phyloP scores from a whole-genome alignment of 2,797 vertebrate genomes.

The Tinamus major region DNA sequence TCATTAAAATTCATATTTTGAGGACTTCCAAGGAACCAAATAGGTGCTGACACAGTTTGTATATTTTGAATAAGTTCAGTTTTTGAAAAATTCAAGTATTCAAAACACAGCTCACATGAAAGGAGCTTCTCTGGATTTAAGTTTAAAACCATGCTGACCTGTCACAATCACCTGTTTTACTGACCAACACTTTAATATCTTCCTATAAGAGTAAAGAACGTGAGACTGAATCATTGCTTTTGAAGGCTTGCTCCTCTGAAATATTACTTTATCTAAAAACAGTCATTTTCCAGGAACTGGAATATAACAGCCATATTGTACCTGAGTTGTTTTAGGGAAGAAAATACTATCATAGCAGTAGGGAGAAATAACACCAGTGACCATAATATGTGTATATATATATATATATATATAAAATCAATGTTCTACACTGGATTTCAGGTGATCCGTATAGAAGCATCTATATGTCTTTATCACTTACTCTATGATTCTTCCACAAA shows the following conservation, averaged over 20 bases:
- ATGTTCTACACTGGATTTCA: slow-evolving; percentile 18
- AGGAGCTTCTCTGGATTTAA: rapidly evolving
- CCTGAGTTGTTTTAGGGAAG: neutral
- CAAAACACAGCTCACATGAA: neutral
- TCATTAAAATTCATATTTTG: neutral
- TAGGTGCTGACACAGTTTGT: neutral
- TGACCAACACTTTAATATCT: neutral
- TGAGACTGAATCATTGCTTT: neutral
- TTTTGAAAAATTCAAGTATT: neutral
- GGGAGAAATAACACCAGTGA: neutral
- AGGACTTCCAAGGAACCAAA: neutral
- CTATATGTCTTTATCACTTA: slow-evolving; percentile 8
- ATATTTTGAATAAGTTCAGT: neutral
- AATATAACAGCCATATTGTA: neutral
- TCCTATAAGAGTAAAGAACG: neutral
- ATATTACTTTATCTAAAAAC: neutral
- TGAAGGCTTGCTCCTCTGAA: neutral
- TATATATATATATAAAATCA: neutral
- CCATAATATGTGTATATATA: neutral
- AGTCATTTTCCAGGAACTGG: neutral
- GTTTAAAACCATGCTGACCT: neutral
- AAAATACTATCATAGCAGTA: neutral
- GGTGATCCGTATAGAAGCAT: neutral
- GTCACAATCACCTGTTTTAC: neutral
- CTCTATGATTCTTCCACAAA: slow-evolving; percentile 19